Percentiles rank a stretch among this genome's conserved stretches.
Evolutionary conservation across 1,140 invertebrate genomes (phyloP).

Genomic region (Orius insidiosus): DNA sequence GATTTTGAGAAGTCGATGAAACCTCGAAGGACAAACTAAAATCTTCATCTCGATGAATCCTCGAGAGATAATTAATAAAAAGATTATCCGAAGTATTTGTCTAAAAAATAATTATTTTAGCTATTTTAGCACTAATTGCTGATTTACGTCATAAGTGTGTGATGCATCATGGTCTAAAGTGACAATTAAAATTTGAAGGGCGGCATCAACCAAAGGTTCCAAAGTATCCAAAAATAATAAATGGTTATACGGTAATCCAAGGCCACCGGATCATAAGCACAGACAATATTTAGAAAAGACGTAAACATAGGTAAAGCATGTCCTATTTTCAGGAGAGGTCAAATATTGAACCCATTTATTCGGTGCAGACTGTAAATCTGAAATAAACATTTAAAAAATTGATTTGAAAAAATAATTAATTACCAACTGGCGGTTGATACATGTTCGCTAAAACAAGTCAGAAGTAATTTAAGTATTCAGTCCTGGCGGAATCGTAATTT

Average conservation of each 20-base stretch:
- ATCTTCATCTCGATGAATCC: constrained; percentile 98
- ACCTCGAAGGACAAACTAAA: constrained; percentile 91
- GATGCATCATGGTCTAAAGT: constrained; percentile 77
- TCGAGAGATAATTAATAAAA: constrained; percentile 96
- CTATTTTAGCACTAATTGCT: not conserved
- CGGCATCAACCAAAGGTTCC: constrained; percentile 90
- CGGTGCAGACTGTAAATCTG: constrained; percentile 26
- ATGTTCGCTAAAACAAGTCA: constrained; percentile 95
- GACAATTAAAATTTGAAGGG: constrained; percentile 88
- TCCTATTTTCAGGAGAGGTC: constrained; percentile 35
- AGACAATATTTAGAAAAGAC: constrained; percentile 90
- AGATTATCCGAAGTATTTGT: constrained; percentile 67
- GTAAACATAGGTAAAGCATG: constrained; percentile 97
- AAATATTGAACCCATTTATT: constrained; percentile 34
- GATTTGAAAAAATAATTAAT: constrained; percentile 11
- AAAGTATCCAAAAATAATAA: constrained; percentile 85
- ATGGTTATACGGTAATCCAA: constrained; percentile 96
- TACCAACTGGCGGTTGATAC: constrained; percentile 71
- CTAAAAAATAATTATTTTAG: constrained; percentile 22
- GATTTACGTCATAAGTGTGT: constrained; percentile 29
- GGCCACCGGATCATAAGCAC: constrained; percentile 91
- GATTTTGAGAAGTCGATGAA: constrained; percentile 94
- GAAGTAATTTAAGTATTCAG: constrained; percentile 78
- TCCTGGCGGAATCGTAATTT: constrained; percentile 68
- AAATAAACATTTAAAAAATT: too few species aligned